Percentiles rank a stretch among this genome's conserved stretches.
phyloP scores from a whole-genome alignment of 2,888 invertebrate species.

The Chymomyza procnemis region DNA sequence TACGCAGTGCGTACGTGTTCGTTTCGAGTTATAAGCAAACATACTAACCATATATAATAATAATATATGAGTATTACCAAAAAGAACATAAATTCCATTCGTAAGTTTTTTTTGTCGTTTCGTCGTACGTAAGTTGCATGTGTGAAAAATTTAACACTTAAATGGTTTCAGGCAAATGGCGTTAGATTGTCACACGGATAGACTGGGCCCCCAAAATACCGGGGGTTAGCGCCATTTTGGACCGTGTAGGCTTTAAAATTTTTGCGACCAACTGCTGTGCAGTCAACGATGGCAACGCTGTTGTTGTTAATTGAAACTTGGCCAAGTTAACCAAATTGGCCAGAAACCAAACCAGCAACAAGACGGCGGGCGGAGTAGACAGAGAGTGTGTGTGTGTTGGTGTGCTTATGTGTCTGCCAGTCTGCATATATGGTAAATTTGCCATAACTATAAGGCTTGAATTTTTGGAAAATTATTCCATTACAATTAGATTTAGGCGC shows the following conservation, averaged over 20 bases:
- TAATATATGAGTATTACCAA: not conserved
- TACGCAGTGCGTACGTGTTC: slow-evolving; percentile 60
- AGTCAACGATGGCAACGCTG: slow-evolving; percentile 7
- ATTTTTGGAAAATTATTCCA: slow-evolving; percentile 51
- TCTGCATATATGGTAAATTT: slow-evolving; percentile 72
- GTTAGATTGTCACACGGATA: slow-evolving; percentile 33
- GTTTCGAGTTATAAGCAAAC: slow-evolving; percentile 27
- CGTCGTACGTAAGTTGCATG: slow-evolving; percentile 36
- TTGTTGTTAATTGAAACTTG: slow-evolving; percentile 68
- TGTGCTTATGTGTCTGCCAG: slow-evolving; percentile 10
- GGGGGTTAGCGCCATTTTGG: slow-evolving; percentile 25
- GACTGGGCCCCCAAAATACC: slow-evolving; percentile 14
- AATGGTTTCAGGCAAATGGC: slow-evolving; percentile 29
- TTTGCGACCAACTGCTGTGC: slow-evolving; percentile 54
- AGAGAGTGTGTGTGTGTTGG: slow-evolving; percentile 20
- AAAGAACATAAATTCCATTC: not conserved
- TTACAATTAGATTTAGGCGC: slow-evolving; percentile 71
- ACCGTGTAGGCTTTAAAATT: slow-evolving; percentile 16
- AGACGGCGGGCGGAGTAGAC: not conserved
- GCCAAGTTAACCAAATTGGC: slow-evolving; percentile 72
- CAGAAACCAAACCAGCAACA: slow-evolving; percentile 24
- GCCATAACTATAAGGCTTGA: slow-evolving; percentile 71
- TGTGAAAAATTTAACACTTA: slow-evolving; percentile 76
- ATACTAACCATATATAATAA: not conserved
- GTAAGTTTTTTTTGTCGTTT: slow-evolving; percentile 15